Evolutionary conservation across 2,888 invertebrate genomes (phyloP).

Genomic region (Corythucha ciliata): DNA sequence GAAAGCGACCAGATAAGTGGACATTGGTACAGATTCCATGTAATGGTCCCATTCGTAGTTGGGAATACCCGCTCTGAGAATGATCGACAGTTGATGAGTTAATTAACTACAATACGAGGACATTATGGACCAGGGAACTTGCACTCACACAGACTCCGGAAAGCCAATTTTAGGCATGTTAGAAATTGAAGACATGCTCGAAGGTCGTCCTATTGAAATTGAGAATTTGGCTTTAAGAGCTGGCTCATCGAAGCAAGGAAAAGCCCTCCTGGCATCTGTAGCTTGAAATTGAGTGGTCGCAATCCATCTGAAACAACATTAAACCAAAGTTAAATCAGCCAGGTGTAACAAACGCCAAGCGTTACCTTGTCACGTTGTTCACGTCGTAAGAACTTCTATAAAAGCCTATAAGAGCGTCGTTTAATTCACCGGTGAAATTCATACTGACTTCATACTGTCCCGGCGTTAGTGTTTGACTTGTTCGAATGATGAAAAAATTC

Average conservation of each 20-base stretch:
- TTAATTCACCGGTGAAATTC: slow-evolving; percentile 52
- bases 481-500: slow-evolving; percentile 52
- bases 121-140: not conserved
- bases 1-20: slow-evolving; percentile 83
- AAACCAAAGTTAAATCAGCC: not conserved
- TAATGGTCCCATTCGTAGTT: slow-evolving; percentile 66
- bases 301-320: slow-evolving; percentile 49
- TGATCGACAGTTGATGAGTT: too few species aligned
- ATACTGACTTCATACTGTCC: slow-evolving; percentile 50
- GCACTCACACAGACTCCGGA: slow-evolving; percentile 26
- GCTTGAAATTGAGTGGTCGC: slow-evolving; percentile 76
- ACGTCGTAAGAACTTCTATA: slow-evolving; percentile 60
- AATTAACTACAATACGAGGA: not conserved
- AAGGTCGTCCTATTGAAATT: slow-evolving; percentile 55
- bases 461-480: slow-evolving; percentile 44
- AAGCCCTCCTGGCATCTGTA: slow-evolving; percentile 71
- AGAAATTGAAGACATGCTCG: slow-evolving; percentile 55
- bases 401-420: slow-evolving; percentile 56
- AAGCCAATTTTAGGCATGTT: slow-evolving; percentile 51
- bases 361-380: slow-evolving; percentile 44
- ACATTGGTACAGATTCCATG: slow-evolving; percentile 72
- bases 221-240: slow-evolving; percentile 74
- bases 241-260: slow-evolving; percentile 91
- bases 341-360: not conserved
- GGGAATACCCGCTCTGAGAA: slow-evolving; percentile 32